These are phyloP conservation scores for Doryteuthis pealeii DNA, from an alignment of 1,140 invertebrate genomes.

Conservation along the genomic window DNA sequence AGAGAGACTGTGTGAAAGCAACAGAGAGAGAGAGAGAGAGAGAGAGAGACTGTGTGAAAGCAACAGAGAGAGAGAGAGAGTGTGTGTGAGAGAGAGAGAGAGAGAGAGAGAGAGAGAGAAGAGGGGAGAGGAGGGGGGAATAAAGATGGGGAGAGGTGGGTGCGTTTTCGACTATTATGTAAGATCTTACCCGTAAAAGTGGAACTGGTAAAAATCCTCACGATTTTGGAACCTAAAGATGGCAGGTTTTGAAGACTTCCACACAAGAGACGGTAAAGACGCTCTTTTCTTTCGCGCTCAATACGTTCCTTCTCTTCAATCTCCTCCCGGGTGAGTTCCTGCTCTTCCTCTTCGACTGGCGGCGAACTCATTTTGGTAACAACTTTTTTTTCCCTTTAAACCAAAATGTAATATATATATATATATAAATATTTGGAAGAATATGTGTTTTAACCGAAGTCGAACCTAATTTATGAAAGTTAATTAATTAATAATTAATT, in stretches of 20 bases:
- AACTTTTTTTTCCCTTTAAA: too few species aligned
- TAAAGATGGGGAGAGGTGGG: too few species aligned
- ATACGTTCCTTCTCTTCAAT: not conserved
- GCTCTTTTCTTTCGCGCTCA: constrained; percentile 21
- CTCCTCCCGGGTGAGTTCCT: constrained; percentile 24
- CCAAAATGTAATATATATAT: too few species aligned
- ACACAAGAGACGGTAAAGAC: constrained; percentile 68
- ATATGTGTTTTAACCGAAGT: too few species aligned
- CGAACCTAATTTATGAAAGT: too few species aligned
- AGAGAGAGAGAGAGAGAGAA: not conserved
- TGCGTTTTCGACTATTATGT: too few species aligned
- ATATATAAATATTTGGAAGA: too few species aligned
- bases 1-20: too few species aligned
- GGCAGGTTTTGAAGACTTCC: constrained; percentile 87
- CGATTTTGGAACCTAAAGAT: constrained; percentile 95
- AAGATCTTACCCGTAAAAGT: constrained; percentile 87
- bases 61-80: not conserved
- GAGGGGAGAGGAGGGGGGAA: too few species aligned
- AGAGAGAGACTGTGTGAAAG: too few species aligned
- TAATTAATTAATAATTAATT: too few species aligned
- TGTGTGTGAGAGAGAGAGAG: not conserved
- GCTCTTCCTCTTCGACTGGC: constrained; percentile 23
- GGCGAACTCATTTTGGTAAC: constrained; percentile 3
- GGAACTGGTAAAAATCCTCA: constrained; percentile 97
- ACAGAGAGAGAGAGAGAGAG: too few species aligned